Percentiles rank a stretch among this genome's conserved stretches.
Conservation (phyloP, 2,113 vertebrate genomes). For the Calonectris borealis region DNA sequence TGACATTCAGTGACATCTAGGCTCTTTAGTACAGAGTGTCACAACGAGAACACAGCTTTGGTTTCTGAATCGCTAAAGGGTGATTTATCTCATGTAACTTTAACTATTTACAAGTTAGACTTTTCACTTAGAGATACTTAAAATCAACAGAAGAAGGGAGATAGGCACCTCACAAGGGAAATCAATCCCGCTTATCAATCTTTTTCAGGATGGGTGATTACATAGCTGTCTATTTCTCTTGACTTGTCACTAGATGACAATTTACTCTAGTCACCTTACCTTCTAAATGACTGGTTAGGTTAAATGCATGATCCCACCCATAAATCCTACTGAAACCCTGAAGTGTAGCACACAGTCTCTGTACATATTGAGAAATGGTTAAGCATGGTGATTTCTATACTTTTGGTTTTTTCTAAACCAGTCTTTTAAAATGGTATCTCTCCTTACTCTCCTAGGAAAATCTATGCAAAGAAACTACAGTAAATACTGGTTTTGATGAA, state of each 20-base stretch:
- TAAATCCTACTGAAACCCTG: not conserved
- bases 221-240: not conserved
- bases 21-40: not conserved
- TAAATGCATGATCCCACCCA: not conserved
- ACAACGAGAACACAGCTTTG: not conserved
- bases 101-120: not conserved
- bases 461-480: slow-evolving; percentile 30
- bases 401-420: not conserved
- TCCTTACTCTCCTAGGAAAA: not conserved
- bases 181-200: not conserved
- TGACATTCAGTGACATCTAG: not conserved
- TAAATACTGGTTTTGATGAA: slow-evolving; percentile 57
- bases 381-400: not conserved
- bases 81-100: not conserved
- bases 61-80: not conserved
- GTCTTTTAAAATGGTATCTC: not conserved
- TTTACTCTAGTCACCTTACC: not conserved
- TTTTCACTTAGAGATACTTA: not conserved
- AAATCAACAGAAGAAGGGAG: not conserved
- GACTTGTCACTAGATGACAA: not conserved
- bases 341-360: not conserved
- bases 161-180: not conserved
- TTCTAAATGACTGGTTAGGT: not conserved
- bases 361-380: not conserved
- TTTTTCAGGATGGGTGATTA: not conserved